A percentile compares a stretch with the other conserved stretches of the same genome.
These are phyloP conservation scores for Drosophila cracens DNA, from an alignment of 2,888 invertebrate genomes.

Conservation along the genomic window DNA sequence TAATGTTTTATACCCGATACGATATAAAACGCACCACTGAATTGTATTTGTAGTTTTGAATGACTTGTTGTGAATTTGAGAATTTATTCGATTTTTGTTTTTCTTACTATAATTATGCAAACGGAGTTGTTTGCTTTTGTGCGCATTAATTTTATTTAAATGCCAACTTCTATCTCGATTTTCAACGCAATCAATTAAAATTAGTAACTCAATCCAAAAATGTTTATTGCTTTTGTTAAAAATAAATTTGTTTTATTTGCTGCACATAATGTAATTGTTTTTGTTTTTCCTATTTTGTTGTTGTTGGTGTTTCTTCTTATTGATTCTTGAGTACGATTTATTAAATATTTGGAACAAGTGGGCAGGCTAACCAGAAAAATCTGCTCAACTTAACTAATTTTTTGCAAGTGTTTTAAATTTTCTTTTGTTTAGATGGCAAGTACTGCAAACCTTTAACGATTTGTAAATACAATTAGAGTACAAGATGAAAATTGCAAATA, in stretches of 20 bases:
- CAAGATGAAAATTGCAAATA: conserved; percentile 14
- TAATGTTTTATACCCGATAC: conserved; percentile 67
- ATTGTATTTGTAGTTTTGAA: conserved; percentile 52
- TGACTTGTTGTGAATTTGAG: conserved; percentile 33
- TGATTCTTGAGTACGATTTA: conserved; percentile 21
- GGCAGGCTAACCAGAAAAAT: conserved; percentile 38
- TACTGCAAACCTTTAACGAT: conserved; percentile 12
- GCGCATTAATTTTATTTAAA: conserved; percentile 69
- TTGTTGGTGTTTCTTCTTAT: conserved; percentile 33
- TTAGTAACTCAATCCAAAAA: conserved; percentile 38
- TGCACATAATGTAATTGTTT: conserved; percentile 36
- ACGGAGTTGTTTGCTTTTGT: conserved; percentile 56
- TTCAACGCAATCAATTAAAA: conserved; percentile 39
- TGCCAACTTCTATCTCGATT: conserved; percentile 50
- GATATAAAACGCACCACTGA: conserved; percentile 78
- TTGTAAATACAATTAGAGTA: conserved; percentile 16
- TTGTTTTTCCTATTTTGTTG: background rate
- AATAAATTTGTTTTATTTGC: conserved; percentile 59
- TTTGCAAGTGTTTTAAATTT: conserved; percentile 5
- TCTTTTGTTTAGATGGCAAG: conserved; percentile 16
- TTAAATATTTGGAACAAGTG: conserved; percentile 30
- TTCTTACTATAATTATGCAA: conserved; percentile 32
- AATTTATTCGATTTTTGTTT: conserved; percentile 25
- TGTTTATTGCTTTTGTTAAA: conserved; percentile 41
- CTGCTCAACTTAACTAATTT: background rate